Conservation (phyloP, 2,797 vertebrate species). For the Crax fasciolata region DNA sequence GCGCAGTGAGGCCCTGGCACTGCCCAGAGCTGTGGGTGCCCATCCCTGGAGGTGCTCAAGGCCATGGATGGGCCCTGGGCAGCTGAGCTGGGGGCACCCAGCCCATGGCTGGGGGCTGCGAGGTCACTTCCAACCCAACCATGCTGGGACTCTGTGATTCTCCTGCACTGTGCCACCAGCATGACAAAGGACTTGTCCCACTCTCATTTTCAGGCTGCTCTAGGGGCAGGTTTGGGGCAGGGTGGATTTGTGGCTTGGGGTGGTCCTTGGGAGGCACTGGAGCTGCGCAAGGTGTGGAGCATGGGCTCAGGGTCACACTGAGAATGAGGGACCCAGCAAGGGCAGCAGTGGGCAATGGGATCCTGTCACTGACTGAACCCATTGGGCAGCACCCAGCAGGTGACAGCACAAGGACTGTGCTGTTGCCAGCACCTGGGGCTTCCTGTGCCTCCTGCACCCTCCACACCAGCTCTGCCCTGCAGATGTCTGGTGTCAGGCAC, state of each 20-base stretch:
- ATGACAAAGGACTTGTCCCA: rapidly evolving
- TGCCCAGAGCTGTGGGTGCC: too few species aligned
- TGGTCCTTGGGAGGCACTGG: neutral
- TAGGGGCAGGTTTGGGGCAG: neutral
- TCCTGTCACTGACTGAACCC: neutral
- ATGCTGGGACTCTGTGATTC: neutral
- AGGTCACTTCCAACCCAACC: neutral
- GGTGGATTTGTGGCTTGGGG: neutral
- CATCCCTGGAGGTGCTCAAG: neutral
- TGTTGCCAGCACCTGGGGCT: neutral
- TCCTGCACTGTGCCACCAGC: neutral
- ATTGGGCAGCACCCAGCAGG: neutral
- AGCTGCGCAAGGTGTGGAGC: neutral
- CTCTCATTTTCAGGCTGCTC: neutral
- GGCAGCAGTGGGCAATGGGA: neutral
- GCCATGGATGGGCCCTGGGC: neutral
- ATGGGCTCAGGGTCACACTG: neutral
- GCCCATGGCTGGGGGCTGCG: neutral
- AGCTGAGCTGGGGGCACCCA: neutral
- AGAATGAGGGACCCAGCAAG: neutral
- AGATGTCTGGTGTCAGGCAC: neutral
- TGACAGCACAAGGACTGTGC: neutral
- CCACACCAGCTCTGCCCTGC: neutral
- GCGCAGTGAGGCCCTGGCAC: too few species aligned
- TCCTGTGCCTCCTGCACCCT: neutral